Evolutionary conservation across 2,113 vertebrate genomes (phyloP), one percentile per base, ranked within the genome.

Genomic region (Chrysochloris asiatica): DNA sequence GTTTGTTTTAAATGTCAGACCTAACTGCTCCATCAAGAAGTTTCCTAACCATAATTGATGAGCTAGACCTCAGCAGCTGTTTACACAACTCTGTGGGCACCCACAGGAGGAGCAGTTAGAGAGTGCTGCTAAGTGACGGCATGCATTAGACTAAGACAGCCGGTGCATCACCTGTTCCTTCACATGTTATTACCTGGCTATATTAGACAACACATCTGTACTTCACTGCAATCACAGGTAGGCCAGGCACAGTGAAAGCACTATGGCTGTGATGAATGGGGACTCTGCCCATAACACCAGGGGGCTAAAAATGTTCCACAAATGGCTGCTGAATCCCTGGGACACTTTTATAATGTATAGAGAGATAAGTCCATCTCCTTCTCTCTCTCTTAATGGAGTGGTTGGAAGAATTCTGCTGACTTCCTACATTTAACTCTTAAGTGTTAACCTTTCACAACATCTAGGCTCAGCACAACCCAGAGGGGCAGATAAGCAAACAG

Each of bases 381-480:
- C 77, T 19, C 21, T 41, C 33, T 52, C 41, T 2, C 56, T 78
- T 96, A 94, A 95, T 95, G 84, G 84, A 96, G 92, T 90, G 50
- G 63, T 93, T 96, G 56, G 81, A 72, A 90, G 85, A 90, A 86
- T 36, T 95, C 73, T 83, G 83, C 88, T 96, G 95, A 94, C 94
- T 96, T 96, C 93, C 56, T 83, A 72, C 93, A 93, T 96, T 98
- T 96, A 96, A 94, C 87, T 96, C 87, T 36, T 83, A 92, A 88
- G 92, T 94, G 94, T 79, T 87, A 3, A 38, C 71, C 76, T 76
- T 95, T 88, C 72, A 75, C 3, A 75, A n/a, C 19, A 47, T n/a
- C 50, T 56, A 73, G 38, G 24, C 13, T 77, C 21, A 73, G 50
- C 19, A 22, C 24, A 80, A 6, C 4, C 8, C 52, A 50, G 19